Evolutionary conservation across 2,888 invertebrate species (phyloP), one percentile per base, ranked within the genome.

Genomic region (Neoascia interrupta): DNA sequence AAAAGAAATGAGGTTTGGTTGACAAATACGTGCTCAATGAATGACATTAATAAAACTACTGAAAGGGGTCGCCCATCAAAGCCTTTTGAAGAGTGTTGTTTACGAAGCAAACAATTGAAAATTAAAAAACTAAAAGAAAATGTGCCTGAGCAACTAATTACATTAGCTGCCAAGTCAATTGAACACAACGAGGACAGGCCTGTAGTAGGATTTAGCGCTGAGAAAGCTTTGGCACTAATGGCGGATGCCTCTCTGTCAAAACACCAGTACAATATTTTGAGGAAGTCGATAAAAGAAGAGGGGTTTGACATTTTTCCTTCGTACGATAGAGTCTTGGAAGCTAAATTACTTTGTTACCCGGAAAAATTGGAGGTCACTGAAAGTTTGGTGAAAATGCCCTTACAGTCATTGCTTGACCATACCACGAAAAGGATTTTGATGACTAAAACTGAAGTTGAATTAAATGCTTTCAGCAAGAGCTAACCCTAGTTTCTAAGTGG

Each of bases 31-130:
- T n/a, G n/a, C n/a, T n/a, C n/a, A n/a, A n/a, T 49, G 21, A 49
- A 49, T 18, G 15, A 28, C 34, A 51, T 51, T 19, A 18, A 45
- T 45, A 45, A 13, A 26, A 45, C 13, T 11, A 45, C 11, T 13
- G 23, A 45, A 45, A 21, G 26, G 23, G 45, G 49, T 51, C 49
- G 49, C 49, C 34, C 49, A 18, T 31, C 49, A 51, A 51, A 31
- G 49, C 49, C 49, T 19, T 31, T 51, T 31, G 49, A 51, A 51
- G 49, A 34, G 18, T 47, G 23, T 45, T 3, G 16, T 28, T 47
- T 26, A 47, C 11, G 26, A 47, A 47, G 47, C 13, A 16, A 18
- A 16, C 49, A 51, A 51, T 31, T 51, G 49, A 51, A 51, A 51
- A 34, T 31, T 51, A 18, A 34, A 34, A 16, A 51, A 31, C 49